Percentiles rank a stretch among this genome's conserved stretches.
These are phyloP conservation scores for Epizoanthus scotinus DNA, from an alignment of 92 coral and sea anemone species.

Conservation along the genomic window DNA sequence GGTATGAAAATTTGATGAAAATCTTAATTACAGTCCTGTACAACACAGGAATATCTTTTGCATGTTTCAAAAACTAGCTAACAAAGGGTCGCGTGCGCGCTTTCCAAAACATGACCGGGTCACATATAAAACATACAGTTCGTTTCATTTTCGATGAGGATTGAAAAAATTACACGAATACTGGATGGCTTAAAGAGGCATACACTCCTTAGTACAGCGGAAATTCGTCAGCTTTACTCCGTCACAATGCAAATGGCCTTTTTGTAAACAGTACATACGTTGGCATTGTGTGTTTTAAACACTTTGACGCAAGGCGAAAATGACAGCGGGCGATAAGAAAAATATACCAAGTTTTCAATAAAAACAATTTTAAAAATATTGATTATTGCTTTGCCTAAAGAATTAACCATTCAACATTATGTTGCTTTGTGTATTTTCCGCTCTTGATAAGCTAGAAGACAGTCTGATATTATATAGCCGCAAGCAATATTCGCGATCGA, in stretches of 20 bases:
- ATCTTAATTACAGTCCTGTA: slow-evolving; percentile 15
- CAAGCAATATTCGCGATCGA: too few relatives aligned
- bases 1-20: slow-evolving; percentile 38
- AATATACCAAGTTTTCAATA: neutral
- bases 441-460: neutral
- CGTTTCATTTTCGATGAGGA: neutral
- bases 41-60: neutral
- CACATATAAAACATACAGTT: neutral
- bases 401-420: neutral
- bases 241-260: neutral
- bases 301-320: slow-evolving; percentile 15
- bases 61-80: too few relatives aligned
- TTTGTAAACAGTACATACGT: slow-evolving; percentile 2
- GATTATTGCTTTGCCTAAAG: slow-evolving; percentile 1
- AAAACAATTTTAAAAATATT: slow-evolving; percentile 16
- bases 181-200: neutral
- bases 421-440: neutral
- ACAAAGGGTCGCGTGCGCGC: slow-evolving; percentile 8
- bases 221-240: slow-evolving; percentile 16
- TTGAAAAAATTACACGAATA: neutral
- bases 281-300: slow-evolving; percentile 21
- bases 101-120: neutral
- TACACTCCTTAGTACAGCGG: neutral
- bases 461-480: neutral
- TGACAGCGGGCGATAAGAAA: neutral